Base-by-base conservation (phyloP, 2,888 invertebrate species). In the Cephus rjabovi region DNA sequence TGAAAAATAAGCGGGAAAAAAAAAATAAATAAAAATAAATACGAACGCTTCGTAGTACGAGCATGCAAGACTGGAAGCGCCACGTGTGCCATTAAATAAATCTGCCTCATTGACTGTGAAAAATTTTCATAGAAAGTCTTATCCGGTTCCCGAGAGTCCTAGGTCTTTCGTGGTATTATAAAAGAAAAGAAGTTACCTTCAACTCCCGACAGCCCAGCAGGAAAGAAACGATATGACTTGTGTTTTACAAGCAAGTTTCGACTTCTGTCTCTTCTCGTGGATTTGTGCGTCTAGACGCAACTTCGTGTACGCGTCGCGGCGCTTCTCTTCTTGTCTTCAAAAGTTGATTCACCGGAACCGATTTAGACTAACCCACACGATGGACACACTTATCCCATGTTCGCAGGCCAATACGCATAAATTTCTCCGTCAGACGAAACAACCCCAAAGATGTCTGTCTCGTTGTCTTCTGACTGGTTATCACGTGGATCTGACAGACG, bases 231-330 rank as follows among this genome's bases (percentile, higher is more conserved):
- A 71, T 31, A 71, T 71, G 71, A 71, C 71, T 71, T 71, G 71
- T 71, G 71, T 71, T 31, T 34, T 31, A 71, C 56, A 71, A 15
- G 15, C 70, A 37, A 23, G 23, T 12, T 56, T 30, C 34, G 76
- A 76, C 75, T 81, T 79, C 81, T 81, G 84, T 84, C 80, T 83
- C 76, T 79, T 79, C 79, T 78, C 80, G 80, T 82, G 82, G 87
- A 89, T 89, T 89, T 89, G 89, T 88, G 89, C 83, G 89, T 89
- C 89, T 89, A 88, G 89, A 89, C 89, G 83, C 82, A 83, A 82
- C 81, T 82, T 82, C 84, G 82, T 78, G 79, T 81, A 79, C 35
- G 37, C 79, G 80, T 77, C 81, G 77, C 80, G 77, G 77, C 83
- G 76, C 81, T 80, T 80, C 80, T 79, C 75, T 81, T 75, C 83